phyloP scores from a whole-genome alignment of 2,888 invertebrate species.

The Entomobrya proxima region DNA sequence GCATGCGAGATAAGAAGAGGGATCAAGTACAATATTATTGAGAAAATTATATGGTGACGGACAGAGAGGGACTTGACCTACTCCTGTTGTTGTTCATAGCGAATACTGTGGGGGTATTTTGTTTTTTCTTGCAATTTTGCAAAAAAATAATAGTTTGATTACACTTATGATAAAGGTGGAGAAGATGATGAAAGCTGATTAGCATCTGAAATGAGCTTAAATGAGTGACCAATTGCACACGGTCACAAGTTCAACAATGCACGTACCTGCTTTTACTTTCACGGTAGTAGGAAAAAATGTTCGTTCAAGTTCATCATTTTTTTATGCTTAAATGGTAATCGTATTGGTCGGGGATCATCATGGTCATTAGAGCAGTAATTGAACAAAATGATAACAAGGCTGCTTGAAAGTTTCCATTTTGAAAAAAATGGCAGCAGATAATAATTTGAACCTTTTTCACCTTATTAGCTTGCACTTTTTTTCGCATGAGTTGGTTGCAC shows the following conservation, averaged over 20 bases:
- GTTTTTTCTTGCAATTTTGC: neutral
- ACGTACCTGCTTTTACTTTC: neutral
- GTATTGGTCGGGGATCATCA: neutral
- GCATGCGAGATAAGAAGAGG: too few relatives aligned
- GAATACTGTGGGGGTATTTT: neutral
- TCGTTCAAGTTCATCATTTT: neutral
- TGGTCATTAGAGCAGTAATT: neutral
- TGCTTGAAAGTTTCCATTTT: neutral
- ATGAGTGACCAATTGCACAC: too few relatives aligned
- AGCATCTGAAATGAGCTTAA: slow-evolving; percentile 36
- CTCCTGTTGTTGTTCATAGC: slow-evolving; percentile 11
- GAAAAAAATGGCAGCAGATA: neutral
- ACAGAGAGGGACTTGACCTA: slow-evolving; percentile 20
- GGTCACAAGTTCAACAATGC: neutral
- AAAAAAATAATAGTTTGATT: neutral
- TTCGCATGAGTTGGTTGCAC: neutral
- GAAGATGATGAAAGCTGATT: slow-evolving; percentile 26
- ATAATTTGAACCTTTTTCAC: neutral
- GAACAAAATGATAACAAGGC: slow-evolving; percentile 1
- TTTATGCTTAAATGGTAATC: neutral
- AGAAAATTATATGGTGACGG: neutral
- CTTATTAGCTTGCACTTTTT: neutral
- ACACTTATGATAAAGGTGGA: neutral
- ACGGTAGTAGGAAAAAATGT: neutral
- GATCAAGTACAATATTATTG: neutral